A percentile compares a stretch with the other conserved stretches of the same genome.
These are phyloP conservation scores for Biston stratarius DNA, from an alignment of 2,888 invertebrate species.

Conservation along the genomic window DNA sequence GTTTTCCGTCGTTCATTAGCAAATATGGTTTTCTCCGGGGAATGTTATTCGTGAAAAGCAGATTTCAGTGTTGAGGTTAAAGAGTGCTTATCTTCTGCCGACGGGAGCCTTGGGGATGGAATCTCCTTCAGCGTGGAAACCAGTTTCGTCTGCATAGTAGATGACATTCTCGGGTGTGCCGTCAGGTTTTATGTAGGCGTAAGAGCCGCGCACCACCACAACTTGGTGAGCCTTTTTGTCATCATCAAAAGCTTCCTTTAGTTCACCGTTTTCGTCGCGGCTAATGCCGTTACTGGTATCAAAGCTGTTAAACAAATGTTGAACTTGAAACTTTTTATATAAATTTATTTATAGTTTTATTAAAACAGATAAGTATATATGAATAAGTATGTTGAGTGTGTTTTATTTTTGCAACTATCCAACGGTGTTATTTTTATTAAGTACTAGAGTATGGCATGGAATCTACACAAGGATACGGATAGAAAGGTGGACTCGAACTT, in stretches of 20 bases:
- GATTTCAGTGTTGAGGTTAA: neutral
- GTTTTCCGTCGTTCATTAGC: slow-evolving; percentile 15
- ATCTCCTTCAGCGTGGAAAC: slow-evolving; percentile 87
- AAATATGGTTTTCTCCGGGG: slow-evolving; percentile 1
- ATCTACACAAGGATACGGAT: too few species aligned
- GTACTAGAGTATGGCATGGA: too few species aligned
- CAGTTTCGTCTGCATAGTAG: slow-evolving; percentile 88
- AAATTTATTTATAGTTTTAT: too few species aligned
- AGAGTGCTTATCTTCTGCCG: slow-evolving; percentile 52
- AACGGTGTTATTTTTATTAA: too few species aligned
- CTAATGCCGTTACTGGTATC: slow-evolving; percentile 86
- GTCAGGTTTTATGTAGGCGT: slow-evolving; percentile 83
- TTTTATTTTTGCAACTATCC: too few species aligned
- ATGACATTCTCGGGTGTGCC: slow-evolving; percentile 81
- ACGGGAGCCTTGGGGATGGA: slow-evolving; percentile 84
- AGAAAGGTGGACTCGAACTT: too few species aligned
- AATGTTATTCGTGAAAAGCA: neutral
- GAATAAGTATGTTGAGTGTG: too few species aligned
- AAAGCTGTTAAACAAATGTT: slow-evolving; percentile 47
- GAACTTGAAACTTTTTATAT: neutral
- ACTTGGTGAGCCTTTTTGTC: slow-evolving; percentile 86
- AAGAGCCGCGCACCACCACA: slow-evolving; percentile 87
- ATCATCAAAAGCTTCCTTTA: slow-evolving; percentile 74
- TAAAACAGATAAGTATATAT: too few species aligned
- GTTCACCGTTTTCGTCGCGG: slow-evolving; percentile 79